phyloP scores from a whole-genome alignment of 2,888 invertebrate genomes.

The Aspidapion aeneum region DNA sequence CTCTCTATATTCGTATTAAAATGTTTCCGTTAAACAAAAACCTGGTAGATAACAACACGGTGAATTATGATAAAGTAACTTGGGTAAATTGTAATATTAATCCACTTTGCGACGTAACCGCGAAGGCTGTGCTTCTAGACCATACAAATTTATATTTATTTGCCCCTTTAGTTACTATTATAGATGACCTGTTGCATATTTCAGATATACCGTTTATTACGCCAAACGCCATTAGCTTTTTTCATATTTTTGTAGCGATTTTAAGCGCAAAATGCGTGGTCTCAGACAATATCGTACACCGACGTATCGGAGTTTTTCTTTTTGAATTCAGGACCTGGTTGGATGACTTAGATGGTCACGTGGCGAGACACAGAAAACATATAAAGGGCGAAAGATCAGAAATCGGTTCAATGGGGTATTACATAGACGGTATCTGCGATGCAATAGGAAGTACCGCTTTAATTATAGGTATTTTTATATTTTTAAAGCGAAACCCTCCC shows the following conservation, averaged over 20 bases:
- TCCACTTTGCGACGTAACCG: slow-evolving; percentile 76
- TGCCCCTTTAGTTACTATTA: slow-evolving; percentile 71
- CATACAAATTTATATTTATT: slow-evolving; percentile 82
- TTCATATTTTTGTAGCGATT: slow-evolving; percentile 73
- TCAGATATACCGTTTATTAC: slow-evolving; percentile 57
- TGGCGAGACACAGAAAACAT: slow-evolving; percentile 73
- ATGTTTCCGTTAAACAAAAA: slow-evolving; percentile 60
- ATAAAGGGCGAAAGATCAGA: slow-evolving; percentile 75
- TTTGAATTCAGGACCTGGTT: slow-evolving; percentile 80
- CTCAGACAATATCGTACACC: slow-evolving; percentile 65
- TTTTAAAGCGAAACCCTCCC: slow-evolving; percentile 69
- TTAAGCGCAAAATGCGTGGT: slow-evolving; percentile 72
- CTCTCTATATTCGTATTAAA: slow-evolving; percentile 67
- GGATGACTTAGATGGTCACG: slow-evolving; percentile 84
- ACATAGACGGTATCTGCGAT: slow-evolving; percentile 81
- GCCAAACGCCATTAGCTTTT: slow-evolving; percentile 80
- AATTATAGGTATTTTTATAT: slow-evolving; percentile 65
- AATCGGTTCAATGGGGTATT: slow-evolving; percentile 77
- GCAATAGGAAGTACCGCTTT: slow-evolving; percentile 70
- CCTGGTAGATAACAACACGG: slow-evolving; percentile 35
- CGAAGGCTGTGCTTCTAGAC: slow-evolving; percentile 79
- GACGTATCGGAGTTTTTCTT: slow-evolving; percentile 70
- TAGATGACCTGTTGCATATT: slow-evolving; percentile 59
- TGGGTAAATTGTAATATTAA: slow-evolving; percentile 69
- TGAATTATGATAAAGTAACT: slow-evolving; percentile 52